phyloP scores from a whole-genome alignment of 1,140 invertebrate species.

The Tribolium castaneum region DNA sequence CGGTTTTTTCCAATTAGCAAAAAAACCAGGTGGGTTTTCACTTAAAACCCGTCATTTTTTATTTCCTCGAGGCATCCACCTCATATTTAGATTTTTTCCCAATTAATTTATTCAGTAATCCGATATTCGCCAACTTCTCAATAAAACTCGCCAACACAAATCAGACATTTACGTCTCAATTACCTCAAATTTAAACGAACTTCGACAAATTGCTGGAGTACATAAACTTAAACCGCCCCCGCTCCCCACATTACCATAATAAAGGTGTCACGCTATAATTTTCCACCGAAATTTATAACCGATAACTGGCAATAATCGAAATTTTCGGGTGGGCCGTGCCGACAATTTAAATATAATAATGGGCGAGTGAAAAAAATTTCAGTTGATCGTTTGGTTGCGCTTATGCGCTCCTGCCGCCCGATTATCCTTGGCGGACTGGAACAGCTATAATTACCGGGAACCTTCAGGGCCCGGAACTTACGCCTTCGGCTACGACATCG shows the following conservation, averaged over 20 bases:
- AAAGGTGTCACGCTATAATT: neutral
- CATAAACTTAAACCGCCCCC: neutral
- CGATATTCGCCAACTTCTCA: neutral
- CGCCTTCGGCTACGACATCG: slow-evolving; percentile 75
- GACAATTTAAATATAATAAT: slow-evolving; percentile 12
- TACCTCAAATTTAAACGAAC: neutral
- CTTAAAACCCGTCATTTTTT: neutral
- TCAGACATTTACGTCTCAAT: neutral
- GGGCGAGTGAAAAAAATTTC: neutral
- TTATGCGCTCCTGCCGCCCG: neutral
- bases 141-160: neutral
- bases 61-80: neutral
- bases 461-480: slow-evolving; percentile 72
- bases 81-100: neutral
- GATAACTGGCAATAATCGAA: neutral
- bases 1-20: neutral
- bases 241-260: neutral
- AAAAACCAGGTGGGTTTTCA: neutral
- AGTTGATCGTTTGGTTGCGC: neutral
- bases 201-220: neutral
- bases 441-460: slow-evolving; percentile 58
- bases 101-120: neutral
- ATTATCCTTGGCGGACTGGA: slow-evolving; percentile 58
- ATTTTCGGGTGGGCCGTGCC: neutral
- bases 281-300: neutral